Conservation (phyloP, 1,140 invertebrate species). For the Ruditapes philippinarum region DNA sequence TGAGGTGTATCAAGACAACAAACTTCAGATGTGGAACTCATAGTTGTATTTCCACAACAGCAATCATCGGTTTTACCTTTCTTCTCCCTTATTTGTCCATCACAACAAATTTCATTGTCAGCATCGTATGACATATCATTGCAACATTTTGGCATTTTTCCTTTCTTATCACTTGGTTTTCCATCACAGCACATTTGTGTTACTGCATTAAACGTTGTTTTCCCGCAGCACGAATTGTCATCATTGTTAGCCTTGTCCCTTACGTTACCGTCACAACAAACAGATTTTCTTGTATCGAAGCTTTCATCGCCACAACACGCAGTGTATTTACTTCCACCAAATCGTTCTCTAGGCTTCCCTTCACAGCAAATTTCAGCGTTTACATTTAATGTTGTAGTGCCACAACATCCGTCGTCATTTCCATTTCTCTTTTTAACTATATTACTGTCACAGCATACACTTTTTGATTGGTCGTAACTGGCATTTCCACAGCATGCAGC, state of each 20-base stretch:
- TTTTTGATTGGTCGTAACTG: slow-evolving; percentile 51
- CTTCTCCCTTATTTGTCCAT: slow-evolving; percentile 24
- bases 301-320: slow-evolving; percentile 59
- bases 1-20: slow-evolving; percentile 63
- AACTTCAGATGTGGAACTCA: slow-evolving; percentile 43
- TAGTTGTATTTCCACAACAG: slow-evolving; percentile 63
- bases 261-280: slow-evolving; percentile 41
- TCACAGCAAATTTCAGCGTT: slow-evolving; percentile 64
- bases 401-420: slow-evolving; percentile 56
- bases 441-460: slow-evolving; percentile 55
- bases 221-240: slow-evolving; percentile 64
- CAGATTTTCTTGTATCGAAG: slow-evolving; percentile 36
- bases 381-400: slow-evolving; percentile 40
- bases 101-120: slow-evolving; percentile 53
- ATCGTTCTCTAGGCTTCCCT: slow-evolving; percentile 48
- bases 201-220: slow-evolving; percentile 47
- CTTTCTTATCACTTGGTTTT: background rate
- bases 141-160: slow-evolving; percentile 60
- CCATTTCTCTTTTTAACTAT: slow-evolving; percentile 35
- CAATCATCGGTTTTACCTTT: slow-evolving; percentile 50
- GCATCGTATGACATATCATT: slow-evolving; percentile 43
- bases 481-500: slow-evolving; percentile 54
- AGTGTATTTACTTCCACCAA: slow-evolving; percentile 50
- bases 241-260: slow-evolving; percentile 34
- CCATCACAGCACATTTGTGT: slow-evolving; percentile 51